These are phyloP conservation scores for Paramormyrops kingsleyae DNA, from an alignment of 2,113 vertebrate species.

Conservation along the genomic window DNA sequence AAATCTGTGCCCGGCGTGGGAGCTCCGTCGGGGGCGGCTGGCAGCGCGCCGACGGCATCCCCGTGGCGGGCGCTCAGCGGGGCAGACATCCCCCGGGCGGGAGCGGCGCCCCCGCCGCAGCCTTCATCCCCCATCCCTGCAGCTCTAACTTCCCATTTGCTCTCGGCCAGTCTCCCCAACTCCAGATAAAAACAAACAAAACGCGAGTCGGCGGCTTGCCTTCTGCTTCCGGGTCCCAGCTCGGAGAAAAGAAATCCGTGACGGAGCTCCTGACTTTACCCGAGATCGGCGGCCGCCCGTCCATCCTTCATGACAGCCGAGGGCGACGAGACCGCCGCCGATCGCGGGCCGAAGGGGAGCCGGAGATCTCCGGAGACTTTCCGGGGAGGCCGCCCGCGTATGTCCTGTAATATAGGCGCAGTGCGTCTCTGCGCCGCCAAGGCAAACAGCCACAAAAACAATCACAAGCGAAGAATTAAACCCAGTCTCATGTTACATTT, in stretches of 20 bases:
- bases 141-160: slow-evolving; percentile 55
- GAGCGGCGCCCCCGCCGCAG: slow-evolving; percentile 46
- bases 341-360: neutral
- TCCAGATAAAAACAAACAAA: slow-evolving; percentile 49
- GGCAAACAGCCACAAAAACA: neutral
- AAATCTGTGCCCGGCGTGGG: slow-evolving; percentile 42
- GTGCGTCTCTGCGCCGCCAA: neutral
- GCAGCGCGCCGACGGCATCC: slow-evolving; percentile 38
- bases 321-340: neutral
- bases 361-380: neutral
- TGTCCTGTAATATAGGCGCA: slow-evolving; percentile 19
- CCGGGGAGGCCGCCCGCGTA: neutral
- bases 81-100: slow-evolving; percentile 48
- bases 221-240: slow-evolving; percentile 71
- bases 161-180: slow-evolving; percentile 17
- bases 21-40: slow-evolving; percentile 51
- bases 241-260: slow-evolving; percentile 35
- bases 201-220: slow-evolving; percentile 44
- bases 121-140: slow-evolving; percentile 78
- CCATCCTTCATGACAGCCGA: neutral
- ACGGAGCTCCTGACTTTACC: slow-evolving; percentile 18
- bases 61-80: slow-evolving; percentile 47
- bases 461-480: neutral
- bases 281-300: neutral
- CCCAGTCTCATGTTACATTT: neutral